A percentile compares a stretch with the other conserved stretches of the same genome.
phyloP scores from a whole-genome alignment of 2,113 vertebrate species.

The Paralichthys olivaceus region DNA sequence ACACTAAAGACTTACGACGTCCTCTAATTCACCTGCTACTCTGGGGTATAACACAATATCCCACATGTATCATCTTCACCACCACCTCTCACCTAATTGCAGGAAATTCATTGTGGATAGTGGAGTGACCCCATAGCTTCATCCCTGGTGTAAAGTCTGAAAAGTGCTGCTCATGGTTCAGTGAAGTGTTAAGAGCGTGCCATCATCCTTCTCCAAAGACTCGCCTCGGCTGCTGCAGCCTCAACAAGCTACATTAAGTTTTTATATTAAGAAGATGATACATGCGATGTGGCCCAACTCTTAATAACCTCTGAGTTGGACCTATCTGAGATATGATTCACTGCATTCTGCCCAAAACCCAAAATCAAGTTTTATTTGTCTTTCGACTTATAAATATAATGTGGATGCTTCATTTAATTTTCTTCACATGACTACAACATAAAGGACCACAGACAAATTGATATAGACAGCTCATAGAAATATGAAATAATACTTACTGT shows the following conservation, averaged over 20 bases:
- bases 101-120: slow-evolving; percentile 43
- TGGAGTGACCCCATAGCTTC: slow-evolving; percentile 32
- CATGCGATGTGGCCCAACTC: slow-evolving; percentile 52
- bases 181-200: slow-evolving; percentile 35
- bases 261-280: slow-evolving; percentile 58
- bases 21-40: background rate
- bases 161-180: slow-evolving; percentile 49
- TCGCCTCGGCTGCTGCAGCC: slow-evolving; percentile 33
- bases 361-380: background rate
- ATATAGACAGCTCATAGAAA: background rate
- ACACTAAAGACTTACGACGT: slow-evolving; percentile 5
- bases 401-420: background rate
- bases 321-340: background rate
- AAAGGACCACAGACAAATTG: background rate
- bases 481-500: background rate
- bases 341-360: background rate
- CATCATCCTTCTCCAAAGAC: slow-evolving; percentile 45
- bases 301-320: slow-evolving; percentile 36
- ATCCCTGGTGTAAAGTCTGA: slow-evolving; percentile 42
- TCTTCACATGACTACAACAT: background rate
- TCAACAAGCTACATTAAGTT: slow-evolving; percentile 65
- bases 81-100: slow-evolving; percentile 39
- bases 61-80: background rate
- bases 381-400: background rate
- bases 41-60: slow-evolving; percentile 5